phyloP scores from a whole-genome alignment of 2,113 vertebrate genomes.

The Arvicanthis niloticus region DNA sequence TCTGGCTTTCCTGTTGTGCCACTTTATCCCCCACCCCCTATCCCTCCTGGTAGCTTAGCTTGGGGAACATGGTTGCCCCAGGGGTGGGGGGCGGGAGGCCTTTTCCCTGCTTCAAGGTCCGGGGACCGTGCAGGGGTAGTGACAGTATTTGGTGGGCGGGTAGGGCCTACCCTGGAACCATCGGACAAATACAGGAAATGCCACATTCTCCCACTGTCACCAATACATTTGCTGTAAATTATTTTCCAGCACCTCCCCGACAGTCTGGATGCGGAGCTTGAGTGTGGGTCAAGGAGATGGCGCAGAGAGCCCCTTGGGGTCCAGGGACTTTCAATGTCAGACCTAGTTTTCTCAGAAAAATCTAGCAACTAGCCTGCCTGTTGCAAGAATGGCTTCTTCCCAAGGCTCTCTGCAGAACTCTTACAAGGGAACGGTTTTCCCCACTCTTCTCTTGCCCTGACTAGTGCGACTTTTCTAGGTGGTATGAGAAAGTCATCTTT shows the following conservation, averaged over 20 bases:
- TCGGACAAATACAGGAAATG: neutral
- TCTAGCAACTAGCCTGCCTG: neutral
- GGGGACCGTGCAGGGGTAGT: neutral
- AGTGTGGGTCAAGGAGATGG: neutral
- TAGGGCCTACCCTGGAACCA: neutral
- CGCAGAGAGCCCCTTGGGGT: neutral
- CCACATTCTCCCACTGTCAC: neutral
- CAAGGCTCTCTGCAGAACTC: neutral
- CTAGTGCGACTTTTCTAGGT: neutral
- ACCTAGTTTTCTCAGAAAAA: neutral
- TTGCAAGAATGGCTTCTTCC: neutral
- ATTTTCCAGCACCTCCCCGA: neutral
- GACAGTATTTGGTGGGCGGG: neutral
- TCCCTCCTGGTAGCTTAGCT: neutral
- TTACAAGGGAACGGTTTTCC: accelerated
- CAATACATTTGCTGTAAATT: neutral
- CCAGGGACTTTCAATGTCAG: neutral
- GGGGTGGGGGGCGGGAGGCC: neutral
- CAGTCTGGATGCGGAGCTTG: neutral
- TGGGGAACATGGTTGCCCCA: neutral
- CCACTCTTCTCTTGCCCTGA: accelerated
- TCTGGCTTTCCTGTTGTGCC: conserved; percentile 68
- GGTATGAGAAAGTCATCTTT: neutral
- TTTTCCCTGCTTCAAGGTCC: neutral
- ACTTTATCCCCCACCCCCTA: conserved; percentile 4